phyloP scores from a whole-genome alignment of 2,888 invertebrate genomes.

The Monopis laevigella region DNA sequence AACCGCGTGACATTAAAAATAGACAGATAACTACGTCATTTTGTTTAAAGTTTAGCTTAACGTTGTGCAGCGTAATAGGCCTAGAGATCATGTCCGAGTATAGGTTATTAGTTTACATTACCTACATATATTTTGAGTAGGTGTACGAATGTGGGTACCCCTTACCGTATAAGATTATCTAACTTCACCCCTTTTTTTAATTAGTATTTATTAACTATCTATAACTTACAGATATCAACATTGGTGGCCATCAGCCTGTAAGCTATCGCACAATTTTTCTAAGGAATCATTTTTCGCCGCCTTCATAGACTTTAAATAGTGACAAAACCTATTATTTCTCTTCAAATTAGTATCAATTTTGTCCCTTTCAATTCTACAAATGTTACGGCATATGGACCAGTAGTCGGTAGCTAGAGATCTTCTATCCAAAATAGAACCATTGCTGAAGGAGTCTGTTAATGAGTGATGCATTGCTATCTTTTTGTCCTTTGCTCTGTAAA shows the following conservation, averaged over 20 bases:
- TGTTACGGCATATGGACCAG: slow-evolving; percentile 72
- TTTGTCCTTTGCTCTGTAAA: slow-evolving; percentile 57
- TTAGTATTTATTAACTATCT: slow-evolving; percentile 1
- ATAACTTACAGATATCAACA: not conserved
- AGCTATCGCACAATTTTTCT: slow-evolving; percentile 52
- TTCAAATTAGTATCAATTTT: slow-evolving; percentile 69
- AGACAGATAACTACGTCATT: too few relatives aligned
- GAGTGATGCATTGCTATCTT: slow-evolving; percentile 37
- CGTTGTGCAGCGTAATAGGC: too few relatives aligned
- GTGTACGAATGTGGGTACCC: too few relatives aligned
- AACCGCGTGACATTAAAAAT: too few relatives aligned
- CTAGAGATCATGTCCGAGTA: too few relatives aligned
- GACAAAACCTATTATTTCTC: slow-evolving; percentile 79
- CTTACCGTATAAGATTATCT: too few relatives aligned
- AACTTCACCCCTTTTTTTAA: too few relatives aligned
- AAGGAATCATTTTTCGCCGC: slow-evolving; percentile 57
- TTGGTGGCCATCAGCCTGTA: slow-evolving; percentile 21
- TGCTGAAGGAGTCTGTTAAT: slow-evolving; percentile 58
- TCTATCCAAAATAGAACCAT: slow-evolving; percentile 56
- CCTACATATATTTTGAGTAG: too few relatives aligned
- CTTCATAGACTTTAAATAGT: slow-evolving; percentile 74
- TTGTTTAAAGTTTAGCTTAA: too few relatives aligned
- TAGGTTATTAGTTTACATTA: too few relatives aligned
- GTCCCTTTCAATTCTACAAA: slow-evolving; percentile 74
- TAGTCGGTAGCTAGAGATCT: slow-evolving; percentile 72